Conservation (phyloP, 2,888 invertebrate species). For the Lasioglossum morio region DNA sequence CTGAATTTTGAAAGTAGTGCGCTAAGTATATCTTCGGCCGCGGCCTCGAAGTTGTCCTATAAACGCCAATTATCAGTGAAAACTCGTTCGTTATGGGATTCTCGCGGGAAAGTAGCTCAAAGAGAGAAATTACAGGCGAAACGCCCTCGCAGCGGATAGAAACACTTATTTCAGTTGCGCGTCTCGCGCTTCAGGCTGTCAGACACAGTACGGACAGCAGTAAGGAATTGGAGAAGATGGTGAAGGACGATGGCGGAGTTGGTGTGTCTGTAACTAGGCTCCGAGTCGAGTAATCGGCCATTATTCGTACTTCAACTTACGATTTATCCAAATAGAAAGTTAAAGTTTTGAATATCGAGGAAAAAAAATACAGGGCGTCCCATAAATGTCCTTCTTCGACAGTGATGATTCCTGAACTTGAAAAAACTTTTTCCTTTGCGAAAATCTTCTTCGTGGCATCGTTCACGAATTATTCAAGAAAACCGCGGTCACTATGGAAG, state of each 20-base stretch:
- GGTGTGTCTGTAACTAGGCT: constrained; percentile 40
- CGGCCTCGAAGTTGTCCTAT: constrained; percentile 7
- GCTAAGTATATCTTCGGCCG: not conserved
- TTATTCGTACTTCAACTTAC: constrained; percentile 45
- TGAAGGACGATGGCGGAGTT: constrained; percentile 44
- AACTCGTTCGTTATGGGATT: constrained; percentile 7
- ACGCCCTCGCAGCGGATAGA: constrained; percentile 65
- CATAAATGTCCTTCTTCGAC: no score
- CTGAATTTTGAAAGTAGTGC: not conserved
- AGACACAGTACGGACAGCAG: constrained; percentile 32
- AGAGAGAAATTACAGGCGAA: constrained; percentile 36
- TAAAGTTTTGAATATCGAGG: no score
- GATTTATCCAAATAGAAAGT: no score
- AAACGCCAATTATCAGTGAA: not conserved
- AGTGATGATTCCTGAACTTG: no score
- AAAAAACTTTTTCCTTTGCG: no score
- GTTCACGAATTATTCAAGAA: no score
- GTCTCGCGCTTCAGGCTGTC: constrained; percentile 60
- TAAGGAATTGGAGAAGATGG: constrained; percentile 14
- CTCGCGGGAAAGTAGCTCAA: constrained; percentile 12
- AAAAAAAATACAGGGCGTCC: no score
- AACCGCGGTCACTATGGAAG: no score
- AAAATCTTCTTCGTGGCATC: no score
- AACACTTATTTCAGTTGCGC: constrained; percentile 60
- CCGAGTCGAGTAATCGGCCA: constrained; percentile 46